Evolutionary conservation across 2,113 vertebrate species (phyloP).

Genomic region (Crotalus viridis): DNA sequence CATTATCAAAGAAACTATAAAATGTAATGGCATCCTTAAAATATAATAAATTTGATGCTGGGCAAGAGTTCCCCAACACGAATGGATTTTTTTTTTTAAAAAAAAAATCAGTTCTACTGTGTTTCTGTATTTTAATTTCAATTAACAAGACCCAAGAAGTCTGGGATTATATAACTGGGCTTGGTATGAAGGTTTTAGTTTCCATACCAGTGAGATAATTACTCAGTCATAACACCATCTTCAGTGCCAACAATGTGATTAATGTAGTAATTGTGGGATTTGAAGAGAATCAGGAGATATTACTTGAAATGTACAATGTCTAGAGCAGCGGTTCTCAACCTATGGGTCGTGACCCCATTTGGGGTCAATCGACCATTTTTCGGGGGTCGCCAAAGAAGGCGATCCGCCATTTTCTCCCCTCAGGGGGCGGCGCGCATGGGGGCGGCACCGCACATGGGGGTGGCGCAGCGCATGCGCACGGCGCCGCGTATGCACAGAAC

Average conservation of each 20-base stretch:
- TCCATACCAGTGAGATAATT: background rate
- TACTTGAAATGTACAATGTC: background rate
- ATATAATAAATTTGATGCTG: background rate
- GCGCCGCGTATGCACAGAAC: no score
- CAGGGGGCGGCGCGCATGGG: no score
- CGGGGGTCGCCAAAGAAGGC: no score
- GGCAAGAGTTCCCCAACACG: background rate
- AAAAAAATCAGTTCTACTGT: background rate
- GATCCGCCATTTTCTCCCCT: no score
- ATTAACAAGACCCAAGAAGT: background rate
- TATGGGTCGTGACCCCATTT: no score
- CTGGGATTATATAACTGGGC: background rate
- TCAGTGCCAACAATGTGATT: background rate
- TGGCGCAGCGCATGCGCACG: no score
- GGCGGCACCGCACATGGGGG: no score
- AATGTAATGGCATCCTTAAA: background rate
- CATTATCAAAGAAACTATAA: background rate
- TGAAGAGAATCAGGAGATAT: background rate
- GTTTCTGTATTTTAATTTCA: background rate
- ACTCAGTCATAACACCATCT: background rate
- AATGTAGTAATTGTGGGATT: background rate
- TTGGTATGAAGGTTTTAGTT: background rate
- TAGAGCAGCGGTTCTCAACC: background rate
- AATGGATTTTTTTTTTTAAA: background rate
- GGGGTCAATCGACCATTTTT: no score